phyloP scores from a whole-genome alignment of 2,113 vertebrate species.

The Cyprinus carpio region DNA sequence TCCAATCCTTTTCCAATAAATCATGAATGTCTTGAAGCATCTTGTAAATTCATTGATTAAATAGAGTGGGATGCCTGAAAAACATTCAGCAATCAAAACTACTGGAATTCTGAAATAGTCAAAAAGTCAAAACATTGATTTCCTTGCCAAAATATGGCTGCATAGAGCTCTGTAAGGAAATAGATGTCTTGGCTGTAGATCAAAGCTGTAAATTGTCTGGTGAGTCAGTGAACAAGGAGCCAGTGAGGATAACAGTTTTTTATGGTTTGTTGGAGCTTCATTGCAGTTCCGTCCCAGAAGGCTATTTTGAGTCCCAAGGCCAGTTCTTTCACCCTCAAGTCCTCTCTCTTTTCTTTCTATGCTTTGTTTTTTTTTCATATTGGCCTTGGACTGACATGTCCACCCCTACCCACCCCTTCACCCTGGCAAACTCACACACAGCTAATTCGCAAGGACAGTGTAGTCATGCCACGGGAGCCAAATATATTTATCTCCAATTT shows the following conservation, averaged over 20 bases:
- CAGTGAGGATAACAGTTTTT: not conserved
- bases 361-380: slow-evolving; percentile 5
- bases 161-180: not conserved
- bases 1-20: too few relatives aligned
- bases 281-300: not conserved
- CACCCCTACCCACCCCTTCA: not conserved
- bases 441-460: slow-evolving; percentile 26
- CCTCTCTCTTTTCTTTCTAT: not conserved
- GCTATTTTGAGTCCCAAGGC: slow-evolving; percentile 38
- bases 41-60: too few relatives aligned
- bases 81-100: too few relatives aligned
- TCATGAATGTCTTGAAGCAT: too few relatives aligned
- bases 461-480: not conserved
- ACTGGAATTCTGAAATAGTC: too few relatives aligned
- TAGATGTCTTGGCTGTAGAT: not conserved
- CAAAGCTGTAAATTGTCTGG: slow-evolving; percentile 3
- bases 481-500: not conserved
- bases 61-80: too few relatives aligned
- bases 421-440: not conserved
- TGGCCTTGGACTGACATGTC: slow-evolving; percentile 16
- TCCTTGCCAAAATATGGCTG: not conserved
- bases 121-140: too few relatives aligned
- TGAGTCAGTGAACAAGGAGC: slow-evolving; percentile 13
- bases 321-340: slow-evolving; percentile 27
- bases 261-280: slow-evolving; percentile 9